Conservation (phyloP, 2,888 invertebrate species). For the Eulithis prunata region DNA sequence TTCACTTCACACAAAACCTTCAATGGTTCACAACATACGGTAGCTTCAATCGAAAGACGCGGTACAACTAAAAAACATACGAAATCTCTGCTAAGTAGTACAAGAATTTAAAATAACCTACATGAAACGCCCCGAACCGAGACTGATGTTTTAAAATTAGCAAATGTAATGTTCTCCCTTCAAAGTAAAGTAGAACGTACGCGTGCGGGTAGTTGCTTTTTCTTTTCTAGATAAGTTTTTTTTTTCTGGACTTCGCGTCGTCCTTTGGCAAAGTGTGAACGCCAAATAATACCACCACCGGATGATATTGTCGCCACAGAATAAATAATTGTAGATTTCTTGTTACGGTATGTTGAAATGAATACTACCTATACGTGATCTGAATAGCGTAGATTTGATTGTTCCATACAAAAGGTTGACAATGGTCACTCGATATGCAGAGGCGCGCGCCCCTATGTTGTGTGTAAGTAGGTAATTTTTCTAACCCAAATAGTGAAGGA, state of each 20-base stretch:
- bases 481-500: constrained; percentile 80
- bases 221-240: constrained; percentile 29
- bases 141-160: constrained; percentile 45
- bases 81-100: constrained; percentile 48
- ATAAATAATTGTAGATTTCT: constrained; percentile 47
- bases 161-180: constrained; percentile 23
- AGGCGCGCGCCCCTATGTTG: constrained; percentile 61
- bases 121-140: constrained; percentile 66
- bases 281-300: constrained; percentile 64
- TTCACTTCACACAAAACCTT: constrained; percentile 27
- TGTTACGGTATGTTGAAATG: constrained; percentile 82
- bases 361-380: constrained; percentile 73
- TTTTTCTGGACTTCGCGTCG: constrained; percentile 65
- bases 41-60: constrained; percentile 58
- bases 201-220: constrained; percentile 35
- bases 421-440: constrained; percentile 74
- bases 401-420: constrained; percentile 67
- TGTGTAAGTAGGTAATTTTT: constrained; percentile 68
- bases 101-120: constrained; percentile 67
- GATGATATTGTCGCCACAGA: constrained; percentile 70
- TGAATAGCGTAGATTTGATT: constrained; percentile 71
- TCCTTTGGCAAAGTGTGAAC: constrained; percentile 66
- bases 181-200: constrained; percentile 31
- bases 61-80: constrained; percentile 68
- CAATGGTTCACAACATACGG: constrained; percentile 57